Base-by-base conservation (phyloP, 2,113 vertebrate species). In the Quiscalus mexicanus region DNA sequence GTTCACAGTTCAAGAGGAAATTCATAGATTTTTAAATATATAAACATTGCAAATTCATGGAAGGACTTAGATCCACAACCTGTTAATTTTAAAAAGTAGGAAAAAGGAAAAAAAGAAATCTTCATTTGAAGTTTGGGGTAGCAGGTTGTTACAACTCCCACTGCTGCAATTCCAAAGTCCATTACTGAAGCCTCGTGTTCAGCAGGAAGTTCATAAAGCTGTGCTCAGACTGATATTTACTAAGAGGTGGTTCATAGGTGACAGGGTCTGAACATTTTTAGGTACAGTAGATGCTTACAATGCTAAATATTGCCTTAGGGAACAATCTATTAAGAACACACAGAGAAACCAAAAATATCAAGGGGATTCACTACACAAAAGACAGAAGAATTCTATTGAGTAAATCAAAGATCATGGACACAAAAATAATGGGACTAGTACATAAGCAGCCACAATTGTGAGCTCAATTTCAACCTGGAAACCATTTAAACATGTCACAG, bases 381-480 rank as follows among this genome's bases (percentile, higher is more conserved):
- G 71, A 47, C 20, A 93, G 63, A 53, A 88, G 41, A 91, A 76
- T 67, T 89, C 60, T 78, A 19, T 3, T n/a, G 75, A 68, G 53
- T 49, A 89, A 76, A 69, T 31, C 65, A 84, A 71, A 83, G 71
- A 65, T 18, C 0, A 0, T 20, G 27, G 33, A 78, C 35, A 41
- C 39, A 85, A 18, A 92, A 76, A 68, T 86, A 80, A 89, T 44
- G 31, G 56, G 63, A 70, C 52, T 31, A 39, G 63, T 27, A 73
- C 50, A 53, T 37, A 53, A 69, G 58, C n/a, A 70, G 58, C 42
- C 53, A 55, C 42, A 91, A 42, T 5, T 50, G 24, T 27, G 60
- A 94, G 64, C 60, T 90, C 30, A 55, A 15, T 79, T 95, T 95
- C 82, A 28, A 71, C 55, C 58, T 75, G 58, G 63, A 94, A 91